Conservation (phyloP, 2,888 invertebrate genomes). For the Tillus elongatus region DNA sequence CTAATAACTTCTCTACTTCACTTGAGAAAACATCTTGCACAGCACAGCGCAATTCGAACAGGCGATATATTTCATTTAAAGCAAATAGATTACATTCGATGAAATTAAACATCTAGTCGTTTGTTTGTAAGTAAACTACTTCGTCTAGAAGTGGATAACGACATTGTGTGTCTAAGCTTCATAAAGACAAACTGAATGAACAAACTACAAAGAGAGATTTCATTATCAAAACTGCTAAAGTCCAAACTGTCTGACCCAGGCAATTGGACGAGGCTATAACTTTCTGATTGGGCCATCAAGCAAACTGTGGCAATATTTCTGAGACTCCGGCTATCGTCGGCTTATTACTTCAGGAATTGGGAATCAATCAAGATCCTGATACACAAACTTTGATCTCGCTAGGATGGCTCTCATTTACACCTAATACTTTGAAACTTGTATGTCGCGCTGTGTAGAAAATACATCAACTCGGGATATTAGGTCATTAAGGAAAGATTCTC, state of each 20-base stretch:
- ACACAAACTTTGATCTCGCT: constrained; percentile 22
- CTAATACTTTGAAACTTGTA: constrained; percentile 8
- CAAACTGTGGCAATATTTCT: constrained; percentile 35
- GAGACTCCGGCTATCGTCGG: constrained; percentile 27
- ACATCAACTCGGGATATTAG: no score
- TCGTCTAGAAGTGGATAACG: no score
- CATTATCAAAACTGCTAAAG: constrained; percentile 27
- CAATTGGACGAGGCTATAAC: constrained; percentile 31
- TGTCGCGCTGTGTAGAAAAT: no score
- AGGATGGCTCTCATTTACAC: constrained; percentile 18
- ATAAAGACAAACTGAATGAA: constrained; percentile 12
- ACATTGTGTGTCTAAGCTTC: no score
- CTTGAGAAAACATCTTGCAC: no score
- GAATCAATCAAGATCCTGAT: constrained; percentile 37
- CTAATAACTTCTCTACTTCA: no score
- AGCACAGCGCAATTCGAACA: no score
- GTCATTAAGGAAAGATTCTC: no score
- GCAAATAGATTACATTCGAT: no score
- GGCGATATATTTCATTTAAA: no score
- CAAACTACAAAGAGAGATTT: constrained; percentile 24
- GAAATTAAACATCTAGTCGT: no score
- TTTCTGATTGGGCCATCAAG: constrained; percentile 35
- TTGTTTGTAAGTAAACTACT: no score
- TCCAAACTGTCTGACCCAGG: constrained; percentile 25
- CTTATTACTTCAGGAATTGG: constrained; percentile 35